Base-by-base conservation (phyloP, 2,888 invertebrate genomes). In the Lacanobia oleracea region DNA sequence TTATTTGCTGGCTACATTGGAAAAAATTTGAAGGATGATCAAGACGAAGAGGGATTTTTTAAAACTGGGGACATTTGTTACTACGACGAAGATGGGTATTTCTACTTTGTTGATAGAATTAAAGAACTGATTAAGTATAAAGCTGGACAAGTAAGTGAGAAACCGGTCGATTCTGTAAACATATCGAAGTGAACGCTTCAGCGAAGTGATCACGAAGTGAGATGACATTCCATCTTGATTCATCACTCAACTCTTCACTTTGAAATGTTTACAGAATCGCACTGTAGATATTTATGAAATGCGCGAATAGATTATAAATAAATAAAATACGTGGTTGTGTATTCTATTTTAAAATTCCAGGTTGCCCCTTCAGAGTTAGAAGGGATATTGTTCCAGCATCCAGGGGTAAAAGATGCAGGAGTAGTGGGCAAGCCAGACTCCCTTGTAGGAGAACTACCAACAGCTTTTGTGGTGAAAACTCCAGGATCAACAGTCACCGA, bases 111-210 rank as follows among this genome's bases (percentile, higher is more conserved):
- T 0, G 94, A 94, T 51, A 91, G 94, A 82, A 85, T 94, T 23
- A 94, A 94, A 68, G 94, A 94, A 81, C 88, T 94, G 9, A 94
- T 94, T 18, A 94, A 94, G 82, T 94, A 93, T 67, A 94, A 94
- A 40, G 89, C 91, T 51, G 91, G 92, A 83, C 94, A 94, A 85
- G 94, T 93, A 76, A 88, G 88, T 85, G 63, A 23, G 4, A 4
- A 33, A 6, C 33, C 6, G 6, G 33, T 33, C 6, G 33, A 33
- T 33, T 33, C 33, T 33, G 5, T 33, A 33, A 33, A 33, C 33
- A 33, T 33, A 33, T 33, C 33, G 6, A 33, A 33, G 33, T 33
- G 33, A 33, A 33, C 0, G 6, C 33, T 33, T 33, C 6, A 6
- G 33, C 5, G 33, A 33, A 2, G 33, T 33, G 33, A 33, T 33